Percentiles rank a stretch among this genome's conserved stretches.
Conservation (phyloP, 2,888 invertebrate species). For the Antitype chi region DNA sequence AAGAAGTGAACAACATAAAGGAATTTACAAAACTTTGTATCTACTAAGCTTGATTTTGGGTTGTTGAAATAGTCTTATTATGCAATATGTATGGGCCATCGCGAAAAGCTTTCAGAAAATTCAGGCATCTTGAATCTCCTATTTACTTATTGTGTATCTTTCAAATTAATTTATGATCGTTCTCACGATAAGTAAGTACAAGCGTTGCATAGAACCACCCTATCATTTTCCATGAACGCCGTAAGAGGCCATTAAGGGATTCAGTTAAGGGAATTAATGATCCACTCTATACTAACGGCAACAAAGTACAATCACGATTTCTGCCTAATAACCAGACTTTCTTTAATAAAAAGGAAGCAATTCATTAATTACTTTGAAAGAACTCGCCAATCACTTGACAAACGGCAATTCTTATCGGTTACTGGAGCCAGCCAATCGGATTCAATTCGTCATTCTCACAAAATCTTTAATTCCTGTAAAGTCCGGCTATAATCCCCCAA, state of each 20-base stretch:
- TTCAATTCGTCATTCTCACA: slow-evolving; percentile 65
- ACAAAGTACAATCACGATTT: slow-evolving; percentile 38
- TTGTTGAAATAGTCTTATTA: not conserved
- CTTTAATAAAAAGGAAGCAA: slow-evolving; percentile 48
- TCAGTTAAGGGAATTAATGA: slow-evolving; percentile 53
- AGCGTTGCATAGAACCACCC: slow-evolving; percentile 31
- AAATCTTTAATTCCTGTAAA: slow-evolving; percentile 81
- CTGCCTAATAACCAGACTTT: slow-evolving; percentile 28
- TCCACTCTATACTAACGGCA: slow-evolving; percentile 49
- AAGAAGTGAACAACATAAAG: not conserved
- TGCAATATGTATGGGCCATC: not conserved
- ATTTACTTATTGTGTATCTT: slow-evolving; percentile 3
- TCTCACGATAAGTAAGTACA: slow-evolving; percentile 12
- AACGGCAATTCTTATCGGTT: slow-evolving; percentile 55
- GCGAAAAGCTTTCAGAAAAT: not conserved
- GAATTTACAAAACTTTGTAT: not conserved
- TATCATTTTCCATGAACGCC: slow-evolving; percentile 41
- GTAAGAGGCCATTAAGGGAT: slow-evolving; percentile 52
- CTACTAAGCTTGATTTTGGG: not conserved
- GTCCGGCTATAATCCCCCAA: slow-evolving; percentile 85
- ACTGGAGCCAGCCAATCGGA: slow-evolving; percentile 42
- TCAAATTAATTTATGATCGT: slow-evolving; percentile 14
- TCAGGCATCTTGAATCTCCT: not conserved
- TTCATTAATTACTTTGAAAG: slow-evolving; percentile 47
- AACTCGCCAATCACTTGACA: slow-evolving; percentile 55